Conservation (phyloP, 2,113 vertebrate genomes). For the Pygoscelis adeliae region DNA sequence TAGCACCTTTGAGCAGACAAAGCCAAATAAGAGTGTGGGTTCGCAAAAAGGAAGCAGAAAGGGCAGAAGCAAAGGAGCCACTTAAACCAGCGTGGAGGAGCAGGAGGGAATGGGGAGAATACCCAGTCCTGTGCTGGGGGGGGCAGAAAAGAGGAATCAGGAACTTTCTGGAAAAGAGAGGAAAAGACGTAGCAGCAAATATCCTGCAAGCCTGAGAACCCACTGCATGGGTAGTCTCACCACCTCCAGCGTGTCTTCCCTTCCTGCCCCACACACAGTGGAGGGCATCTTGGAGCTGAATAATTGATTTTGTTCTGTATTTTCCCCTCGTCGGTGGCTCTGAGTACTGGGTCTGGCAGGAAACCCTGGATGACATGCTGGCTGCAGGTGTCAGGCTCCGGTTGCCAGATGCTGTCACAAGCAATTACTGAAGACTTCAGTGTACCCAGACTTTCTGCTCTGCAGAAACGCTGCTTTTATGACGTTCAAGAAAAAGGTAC, state of each 20-base stretch:
- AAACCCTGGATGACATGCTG: not conserved
- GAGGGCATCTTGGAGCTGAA: not conserved
- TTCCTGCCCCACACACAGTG: not conserved
- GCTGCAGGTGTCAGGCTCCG: not conserved
- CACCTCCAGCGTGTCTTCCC: not conserved
- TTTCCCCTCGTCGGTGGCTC: not conserved
- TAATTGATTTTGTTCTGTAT: not conserved
- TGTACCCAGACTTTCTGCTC: not conserved
- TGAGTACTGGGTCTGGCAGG: not conserved
- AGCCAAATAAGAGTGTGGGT: not conserved
- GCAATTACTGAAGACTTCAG: not conserved
- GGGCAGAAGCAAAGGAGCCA: not conserved
- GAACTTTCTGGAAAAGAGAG: not conserved
- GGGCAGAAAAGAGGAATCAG: not conserved
- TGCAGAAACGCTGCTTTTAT: not conserved
- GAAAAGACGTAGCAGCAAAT: not conserved
- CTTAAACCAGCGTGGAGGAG: not conserved
- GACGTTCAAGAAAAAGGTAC: not conserved
- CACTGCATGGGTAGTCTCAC: not conserved
- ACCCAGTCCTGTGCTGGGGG: not conserved
- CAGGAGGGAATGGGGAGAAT: not conserved
- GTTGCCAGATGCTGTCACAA: not conserved
- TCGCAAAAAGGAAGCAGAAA: not conserved
- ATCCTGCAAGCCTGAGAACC: not conserved
- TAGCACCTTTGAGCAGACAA: rapidly evolving